Evolutionary conservation across 1,140 invertebrate genomes (phyloP).

Genomic region (Oedothorax gibbosus): DNA sequence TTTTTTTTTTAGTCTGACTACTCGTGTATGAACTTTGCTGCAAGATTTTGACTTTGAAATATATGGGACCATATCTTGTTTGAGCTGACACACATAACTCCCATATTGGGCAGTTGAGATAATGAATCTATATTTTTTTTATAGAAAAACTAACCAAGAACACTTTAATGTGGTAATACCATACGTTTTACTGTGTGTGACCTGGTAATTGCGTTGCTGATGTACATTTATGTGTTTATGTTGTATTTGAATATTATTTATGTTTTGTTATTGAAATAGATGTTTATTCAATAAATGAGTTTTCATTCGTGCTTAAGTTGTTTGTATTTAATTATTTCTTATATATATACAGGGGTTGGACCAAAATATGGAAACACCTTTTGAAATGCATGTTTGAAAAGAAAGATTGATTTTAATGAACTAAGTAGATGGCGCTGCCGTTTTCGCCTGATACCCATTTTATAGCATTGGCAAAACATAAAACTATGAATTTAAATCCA

Average conservation of each 20-base stretch:
- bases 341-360: no score
- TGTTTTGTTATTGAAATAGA: slow-evolving; percentile 9
- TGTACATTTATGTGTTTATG: slow-evolving; percentile 15
- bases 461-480: no score
- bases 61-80: slow-evolving; percentile 56
- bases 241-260: slow-evolving; percentile 16
- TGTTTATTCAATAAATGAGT: slow-evolving; percentile 34
- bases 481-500: no score
- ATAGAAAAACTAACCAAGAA: slow-evolving; percentile 22
- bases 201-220: slow-evolving; percentile 6
- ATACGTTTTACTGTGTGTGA: not conserved
- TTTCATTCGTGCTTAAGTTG: not conserved
- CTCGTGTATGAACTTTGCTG: not conserved
- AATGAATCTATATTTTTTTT: slow-evolving; percentile 51
- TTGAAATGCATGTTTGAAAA: no score
- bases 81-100: slow-evolving; percentile 36
- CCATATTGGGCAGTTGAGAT: slow-evolving; percentile 49
- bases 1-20: slow-evolving; percentile 24
- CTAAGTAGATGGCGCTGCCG: no score
- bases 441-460: no score
- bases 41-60: slow-evolving; percentile 32
- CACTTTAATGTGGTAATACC: not conserved
- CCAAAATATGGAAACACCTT: no score
- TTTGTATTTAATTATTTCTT: no score
- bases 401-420: no score